Base-by-base conservation (phyloP, 2,113 vertebrate species). In the Protobothrops flavoviridis region DNA sequence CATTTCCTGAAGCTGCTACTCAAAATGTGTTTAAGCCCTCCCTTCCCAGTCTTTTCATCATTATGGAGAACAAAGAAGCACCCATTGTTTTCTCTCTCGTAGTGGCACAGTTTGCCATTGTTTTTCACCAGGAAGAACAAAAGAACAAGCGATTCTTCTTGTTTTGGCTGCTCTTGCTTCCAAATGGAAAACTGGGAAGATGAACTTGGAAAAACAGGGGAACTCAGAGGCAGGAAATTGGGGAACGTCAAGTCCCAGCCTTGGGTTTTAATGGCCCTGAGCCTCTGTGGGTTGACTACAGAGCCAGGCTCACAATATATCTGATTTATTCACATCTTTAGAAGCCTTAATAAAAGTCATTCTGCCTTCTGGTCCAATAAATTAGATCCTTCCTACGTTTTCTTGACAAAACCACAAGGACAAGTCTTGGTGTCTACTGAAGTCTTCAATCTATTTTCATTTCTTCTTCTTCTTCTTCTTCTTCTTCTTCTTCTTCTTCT, bases 21-120 rank as follows among this genome's bases (percentile, higher is more conserved):
- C 1, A 5, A 52, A 57, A 59, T 11, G 48, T n/a, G 48, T 43
- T 26, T 43, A 43, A 59, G 45, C 20, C 4, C 12, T 26, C 20
- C 5, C 23, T 64, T 50, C 39, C 52, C 21, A 29, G 52, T 5
- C 3, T 45, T 48, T n/a, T 23, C 23, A 24, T 55, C 8, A 5
- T 53, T n/a, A 15, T 1, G 6, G 2, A 23, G 12, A n/a, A 15
- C 3, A 20, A 39, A 56, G n/a, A 15, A 45, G 11, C 64, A 8
- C 0, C 4, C 1, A 1, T 29, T 13, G 5, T 29, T 85, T n/a
- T 21, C n/a, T 20, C n/a, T 20, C 23, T 56, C 11, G 0, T 15
- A 56, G 39, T 13, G 43, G 61, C 50, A 56, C 15, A 3, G 5
- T 45, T 5, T 17, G 15, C 24, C 33, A 33, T 11, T 29, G 15